Evolutionary conservation across 2,888 invertebrate genomes (phyloP), one percentile per base, ranked within the genome.

Genomic region (Acleris emargana): DNA sequence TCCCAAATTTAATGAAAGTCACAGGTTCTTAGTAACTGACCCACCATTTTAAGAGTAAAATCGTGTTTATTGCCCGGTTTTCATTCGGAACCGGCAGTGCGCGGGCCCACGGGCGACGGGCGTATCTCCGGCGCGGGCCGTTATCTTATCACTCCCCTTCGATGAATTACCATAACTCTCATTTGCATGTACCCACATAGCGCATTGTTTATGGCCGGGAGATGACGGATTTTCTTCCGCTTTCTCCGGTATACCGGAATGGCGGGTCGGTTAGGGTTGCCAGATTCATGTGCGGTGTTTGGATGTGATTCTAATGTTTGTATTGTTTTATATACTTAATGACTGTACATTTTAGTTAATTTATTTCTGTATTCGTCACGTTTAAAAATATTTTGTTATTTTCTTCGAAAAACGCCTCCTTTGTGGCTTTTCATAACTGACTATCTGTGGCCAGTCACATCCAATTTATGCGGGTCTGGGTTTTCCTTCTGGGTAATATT

Each of bases 171-270:
- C 89, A 88, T 89, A 88, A 85, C 87, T 84, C 86, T 86, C 86
- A 91, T 91, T 90, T 88, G 84, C 88, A 89, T 91, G 86, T 87
- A 86, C 84, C 82, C 81, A 83, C 84, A 78, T 79, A 79, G 80
- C 80, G 82, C 84, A 82, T 89, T 90, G 89, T 89, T 90, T 89
- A 89, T 82, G 87, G 81, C 77, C 83, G 81, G 80, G 83, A 87
- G 84, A 89, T 91, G 91, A 91, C 89, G 84, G 85, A 90, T 89
- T 88, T 89, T 89, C 91, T 91, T 91, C 91, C 91, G 90, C 79
- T 89, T 82, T 84, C 80, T 74, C 78, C 73, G 74, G 75, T 73
- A 38, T 38, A 73, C 71, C 66, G 71, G 72, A 69, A 71, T 71
- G 69, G 70, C 70, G 73, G 62, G 61, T 62, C 42, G 67, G 22